phyloP scores from a whole-genome alignment of 1,140 invertebrate species.

The Microplitis mediator region DNA sequence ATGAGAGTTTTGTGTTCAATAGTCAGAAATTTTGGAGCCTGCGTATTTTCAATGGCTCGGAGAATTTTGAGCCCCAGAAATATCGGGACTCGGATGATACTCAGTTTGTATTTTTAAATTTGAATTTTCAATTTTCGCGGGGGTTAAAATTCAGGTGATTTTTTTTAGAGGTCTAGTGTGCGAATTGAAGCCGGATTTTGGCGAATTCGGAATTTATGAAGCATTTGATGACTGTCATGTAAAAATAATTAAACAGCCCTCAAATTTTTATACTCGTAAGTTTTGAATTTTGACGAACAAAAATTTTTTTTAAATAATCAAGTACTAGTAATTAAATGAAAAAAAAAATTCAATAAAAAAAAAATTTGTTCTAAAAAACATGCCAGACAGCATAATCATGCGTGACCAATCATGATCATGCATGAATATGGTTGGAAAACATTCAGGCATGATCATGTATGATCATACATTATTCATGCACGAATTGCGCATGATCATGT shows the following conservation, averaged over 20 bases:
- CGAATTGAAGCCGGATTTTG: constrained; percentile 66
- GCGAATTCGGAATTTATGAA: constrained; percentile 78
- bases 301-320: neutral
- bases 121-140: constrained; percentile 38
- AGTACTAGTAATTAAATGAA: too few species aligned
- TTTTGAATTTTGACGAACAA: neutral
- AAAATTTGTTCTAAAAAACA: too few species aligned
- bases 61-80: neutral
- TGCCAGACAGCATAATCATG: too few species aligned
- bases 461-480: too few species aligned
- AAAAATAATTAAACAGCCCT: constrained; percentile 66
- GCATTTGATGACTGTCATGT: constrained; percentile 67
- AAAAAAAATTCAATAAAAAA: too few species aligned
- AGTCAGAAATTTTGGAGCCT: constrained; percentile 50
- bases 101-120: neutral
- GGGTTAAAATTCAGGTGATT: neutral
- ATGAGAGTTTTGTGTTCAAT: constrained; percentile 50
- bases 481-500: too few species aligned
- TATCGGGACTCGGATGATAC: constrained; percentile 7
- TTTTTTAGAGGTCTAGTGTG: constrained; percentile 59
- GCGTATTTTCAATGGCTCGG: constrained; percentile 50
- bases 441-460: too few species aligned
- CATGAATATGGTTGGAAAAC: too few species aligned
- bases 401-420: too few species aligned
- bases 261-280: constrained; percentile 76